Conservation (phyloP, 2,888 invertebrate species). For the Drosophila rellima region DNA sequence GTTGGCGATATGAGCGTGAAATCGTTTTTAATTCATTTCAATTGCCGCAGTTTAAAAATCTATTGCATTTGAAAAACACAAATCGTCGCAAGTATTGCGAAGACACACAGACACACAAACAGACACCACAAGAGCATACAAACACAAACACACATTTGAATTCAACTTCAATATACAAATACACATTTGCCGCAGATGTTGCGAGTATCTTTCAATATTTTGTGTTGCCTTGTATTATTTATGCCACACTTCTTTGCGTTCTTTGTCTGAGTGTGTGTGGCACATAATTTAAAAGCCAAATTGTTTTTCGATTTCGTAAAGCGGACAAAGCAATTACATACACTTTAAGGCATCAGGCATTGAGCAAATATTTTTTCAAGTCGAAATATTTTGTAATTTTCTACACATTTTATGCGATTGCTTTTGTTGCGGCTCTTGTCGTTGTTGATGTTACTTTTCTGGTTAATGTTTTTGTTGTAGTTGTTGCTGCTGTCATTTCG, state of each 20-base stretch:
- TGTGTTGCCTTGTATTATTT: conserved; percentile 49
- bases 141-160: conserved; percentile 35
- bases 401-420: conserved; percentile 67
- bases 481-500: conserved; percentile 10
- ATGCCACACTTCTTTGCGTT: conserved; percentile 42
- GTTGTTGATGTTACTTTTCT: conserved; percentile 1
- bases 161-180: conserved; percentile 50
- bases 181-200: conserved; percentile 55
- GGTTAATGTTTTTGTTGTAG: conserved; percentile 7
- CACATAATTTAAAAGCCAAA: conserved; percentile 65
- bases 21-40: conserved; percentile 3
- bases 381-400: conserved; percentile 71
- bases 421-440: conserved; percentile 18
- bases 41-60: conserved; percentile 45
- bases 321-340: conserved; percentile 51
- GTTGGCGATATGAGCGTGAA: conserved; percentile 14
- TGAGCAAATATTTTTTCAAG: conserved; percentile 64
- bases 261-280: conserved; percentile 35
- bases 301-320: conserved; percentile 57
- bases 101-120: conserved; percentile 17
- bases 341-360: conserved; percentile 53
- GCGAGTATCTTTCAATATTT: conserved; percentile 55
- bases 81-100: conserved; percentile 35
- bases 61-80: conserved; percentile 79
- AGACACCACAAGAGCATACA: background rate